These are phyloP conservation scores for Bellardia pandia DNA, from an alignment of 2,888 invertebrate genomes.

Conservation along the genomic window DNA sequence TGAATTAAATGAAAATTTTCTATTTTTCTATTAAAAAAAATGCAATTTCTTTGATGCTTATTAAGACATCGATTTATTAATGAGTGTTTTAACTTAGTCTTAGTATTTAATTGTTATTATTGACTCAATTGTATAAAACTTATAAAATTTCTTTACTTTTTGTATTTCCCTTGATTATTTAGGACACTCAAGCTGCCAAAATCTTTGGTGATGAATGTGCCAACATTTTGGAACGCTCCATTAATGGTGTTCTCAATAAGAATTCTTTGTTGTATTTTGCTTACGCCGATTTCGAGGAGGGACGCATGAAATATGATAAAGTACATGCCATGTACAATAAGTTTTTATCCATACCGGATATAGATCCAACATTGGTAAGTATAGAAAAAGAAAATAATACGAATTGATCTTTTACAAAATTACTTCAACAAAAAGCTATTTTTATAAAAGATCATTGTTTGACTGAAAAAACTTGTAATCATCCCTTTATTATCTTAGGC, in stretches of 20 bases:
- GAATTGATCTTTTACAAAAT: no score
- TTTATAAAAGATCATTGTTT: no score
- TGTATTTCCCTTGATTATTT: slow-evolving; percentile 62
- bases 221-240: slow-evolving; percentile 97
- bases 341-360: slow-evolving; percentile 93
- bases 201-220: slow-evolving; percentile 97
- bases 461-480: slow-evolving; percentile 8
- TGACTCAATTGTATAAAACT: slow-evolving; percentile 21
- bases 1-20: neutral
- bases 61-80: slow-evolving; percentile 79
- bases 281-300: slow-evolving; percentile 99
- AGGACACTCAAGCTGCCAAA: slow-evolving; percentile 97
- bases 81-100: slow-evolving; percentile 70
- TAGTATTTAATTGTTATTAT: neutral
- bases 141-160: slow-evolving; percentile 6
- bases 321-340: slow-evolving; percentile 97
- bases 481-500: slow-evolving; percentile 85
- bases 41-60: slow-evolving; percentile 82
- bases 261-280: slow-evolving; percentile 98
- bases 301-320: slow-evolving; percentile 97
- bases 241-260: slow-evolving; percentile 93
- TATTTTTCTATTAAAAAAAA: slow-evolving; percentile 54
- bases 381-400: neutral
- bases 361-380: slow-evolving; percentile 96
- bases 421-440: no score